A percentile compares a stretch with the other conserved stretches of the same genome.
Evolutionary conservation across 2,797 vertebrate genomes (phyloP).

Genomic region (Paramormyrops hopkinsi): DNA sequence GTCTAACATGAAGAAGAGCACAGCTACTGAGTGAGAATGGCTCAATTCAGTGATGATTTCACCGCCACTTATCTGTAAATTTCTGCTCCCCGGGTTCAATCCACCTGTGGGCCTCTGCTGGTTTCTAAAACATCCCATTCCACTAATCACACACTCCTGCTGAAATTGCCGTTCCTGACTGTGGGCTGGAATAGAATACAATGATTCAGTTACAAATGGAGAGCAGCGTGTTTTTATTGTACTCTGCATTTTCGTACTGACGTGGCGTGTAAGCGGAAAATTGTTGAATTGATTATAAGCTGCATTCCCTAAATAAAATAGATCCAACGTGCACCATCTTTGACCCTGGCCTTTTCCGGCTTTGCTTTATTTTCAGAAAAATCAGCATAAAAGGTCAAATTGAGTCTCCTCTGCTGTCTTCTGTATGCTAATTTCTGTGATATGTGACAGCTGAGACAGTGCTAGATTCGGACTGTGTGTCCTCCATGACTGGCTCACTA

Average conservation of each 20-base stretch:
- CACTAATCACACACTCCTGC: background rate
- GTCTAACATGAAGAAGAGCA: background rate
- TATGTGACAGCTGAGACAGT: background rate
- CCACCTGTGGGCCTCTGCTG: background rate
- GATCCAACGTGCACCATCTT: background rate
- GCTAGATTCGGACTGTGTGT: background rate
- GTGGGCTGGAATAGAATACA: background rate
- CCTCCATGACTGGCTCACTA: background rate
- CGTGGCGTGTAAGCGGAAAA: background rate
- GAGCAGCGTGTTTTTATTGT: background rate
- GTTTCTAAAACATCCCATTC: background rate
- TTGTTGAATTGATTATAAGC: background rate
- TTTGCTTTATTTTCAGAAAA: background rate
- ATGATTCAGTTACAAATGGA: background rate
- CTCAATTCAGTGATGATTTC: background rate
- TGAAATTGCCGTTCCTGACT: background rate
- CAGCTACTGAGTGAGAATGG: background rate
- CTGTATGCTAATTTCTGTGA: slow-evolving; percentile 1
- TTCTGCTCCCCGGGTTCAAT: background rate
- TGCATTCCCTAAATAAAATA: background rate
- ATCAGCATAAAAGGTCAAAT: background rate
- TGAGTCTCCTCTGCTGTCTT: background rate
- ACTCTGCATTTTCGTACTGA: background rate
- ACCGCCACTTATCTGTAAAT: background rate
- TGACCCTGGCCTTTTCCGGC: background rate